phyloP scores from a whole-genome alignment of 1,140 invertebrate species.

The Sweltsa coloradensis region DNA sequence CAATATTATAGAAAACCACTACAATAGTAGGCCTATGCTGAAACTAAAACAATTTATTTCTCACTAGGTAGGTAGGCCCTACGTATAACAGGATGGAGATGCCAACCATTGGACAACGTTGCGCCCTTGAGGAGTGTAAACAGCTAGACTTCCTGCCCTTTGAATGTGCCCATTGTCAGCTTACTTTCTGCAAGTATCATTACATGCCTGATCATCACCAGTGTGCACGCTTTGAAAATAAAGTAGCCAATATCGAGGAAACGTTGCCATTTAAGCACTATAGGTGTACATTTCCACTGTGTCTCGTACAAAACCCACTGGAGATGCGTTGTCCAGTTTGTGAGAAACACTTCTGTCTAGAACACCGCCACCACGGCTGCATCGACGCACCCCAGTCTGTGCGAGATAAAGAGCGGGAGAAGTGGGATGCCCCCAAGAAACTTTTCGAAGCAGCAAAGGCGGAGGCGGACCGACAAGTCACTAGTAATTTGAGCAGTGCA shows the following conservation, averaged over 20 bases:
- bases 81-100: constrained; percentile 24
- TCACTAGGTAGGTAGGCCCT: too few species aligned
- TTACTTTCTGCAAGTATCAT: constrained; percentile 38
- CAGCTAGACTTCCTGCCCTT: constrained; percentile 39
- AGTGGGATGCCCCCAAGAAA: constrained; percentile 34
- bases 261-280: constrained; percentile 32
- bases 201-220: constrained; percentile 31
- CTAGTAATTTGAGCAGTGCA: not conserved
- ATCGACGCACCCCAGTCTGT: constrained; percentile 34
- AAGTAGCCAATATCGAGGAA: too few species aligned
- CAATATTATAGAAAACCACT: too few species aligned
- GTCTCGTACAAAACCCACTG: constrained; percentile 35
- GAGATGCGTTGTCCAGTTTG: constrained; percentile 43
- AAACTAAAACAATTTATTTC: too few species aligned
- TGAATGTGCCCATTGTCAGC: constrained; percentile 33
- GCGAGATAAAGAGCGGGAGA: constrained; percentile 33
- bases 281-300: constrained; percentile 32
- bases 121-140: constrained; percentile 32
- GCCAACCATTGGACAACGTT: constrained; percentile 36
- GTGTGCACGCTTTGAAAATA: constrained; percentile 32
- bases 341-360: constrained; percentile 42
- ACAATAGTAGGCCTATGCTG: too few species aligned
- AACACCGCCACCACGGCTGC: constrained; percentile 48
- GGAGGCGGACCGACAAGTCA: constrained; percentile 35
- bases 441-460: constrained; percentile 37